These are phyloP conservation scores for Cladopsammia gracilis DNA, from an alignment of 64 coral and sea anemone genomes.

Conservation along the genomic window DNA sequence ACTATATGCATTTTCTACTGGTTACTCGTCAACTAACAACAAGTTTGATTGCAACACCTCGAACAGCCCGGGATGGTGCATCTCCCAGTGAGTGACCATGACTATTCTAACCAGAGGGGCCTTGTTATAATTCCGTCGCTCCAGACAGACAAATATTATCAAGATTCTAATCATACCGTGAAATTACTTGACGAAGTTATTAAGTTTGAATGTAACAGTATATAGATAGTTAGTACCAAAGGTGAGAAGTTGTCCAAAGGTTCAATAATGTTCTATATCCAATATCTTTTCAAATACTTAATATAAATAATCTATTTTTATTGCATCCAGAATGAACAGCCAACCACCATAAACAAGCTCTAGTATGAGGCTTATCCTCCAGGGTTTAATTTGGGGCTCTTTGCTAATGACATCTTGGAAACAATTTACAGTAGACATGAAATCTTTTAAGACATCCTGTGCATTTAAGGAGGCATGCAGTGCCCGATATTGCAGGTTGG, in stretches of 20 bases:
- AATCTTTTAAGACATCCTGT: slow-evolving; percentile 21
- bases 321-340: not conserved
- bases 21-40: slow-evolving; percentile 58
- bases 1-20: slow-evolving; percentile 68
- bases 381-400: slow-evolving; percentile 29
- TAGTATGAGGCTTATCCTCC: slow-evolving; percentile 31
- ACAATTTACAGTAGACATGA: slow-evolving; percentile 1
- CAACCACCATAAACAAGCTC: slow-evolving; percentile 25
- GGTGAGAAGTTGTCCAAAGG: slow-evolving; percentile 64
- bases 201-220: slow-evolving; percentile 48
- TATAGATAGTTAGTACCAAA: slow-evolving; percentile 40
- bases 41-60: not conserved
- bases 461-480: slow-evolving; percentile 51
- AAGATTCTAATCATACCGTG: slow-evolving; percentile 44
- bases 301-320: not conserved
- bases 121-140: slow-evolving; percentile 66
- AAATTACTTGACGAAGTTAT: slow-evolving; percentile 56
- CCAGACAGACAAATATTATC: slow-evolving; percentile 54
- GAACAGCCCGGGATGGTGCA: slow-evolving; percentile 25
- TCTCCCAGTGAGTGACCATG: slow-evolving; percentile 54
- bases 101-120: slow-evolving; percentile 36
- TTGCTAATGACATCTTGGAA: slow-evolving; percentile 27
- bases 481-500: slow-evolving; percentile 19
- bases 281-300: not conserved
- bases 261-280: slow-evolving; percentile 27